Evolutionary conservation across 2,888 invertebrate genomes (phyloP).

Genomic region (Melinaea menophilus): DNA sequence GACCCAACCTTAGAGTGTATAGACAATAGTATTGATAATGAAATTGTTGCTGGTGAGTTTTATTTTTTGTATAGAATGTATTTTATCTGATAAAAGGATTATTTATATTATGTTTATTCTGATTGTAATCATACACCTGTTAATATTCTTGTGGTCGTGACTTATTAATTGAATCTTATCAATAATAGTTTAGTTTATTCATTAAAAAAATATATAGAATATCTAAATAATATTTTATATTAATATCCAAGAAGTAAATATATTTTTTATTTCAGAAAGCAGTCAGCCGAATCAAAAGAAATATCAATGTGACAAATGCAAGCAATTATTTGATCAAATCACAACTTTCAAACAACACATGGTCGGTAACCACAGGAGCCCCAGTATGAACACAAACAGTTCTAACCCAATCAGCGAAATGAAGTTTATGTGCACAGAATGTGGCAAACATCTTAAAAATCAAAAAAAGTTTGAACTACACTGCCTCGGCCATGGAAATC

Average conservation of each 20-base stretch:
- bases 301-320: constrained; percentile 68
- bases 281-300: constrained; percentile 45
- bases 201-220: background rate
- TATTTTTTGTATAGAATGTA: background rate
- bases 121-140: background rate
- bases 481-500: constrained; percentile 64
- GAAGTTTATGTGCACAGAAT: constrained; percentile 55
- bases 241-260: background rate
- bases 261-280: constrained; percentile 13
- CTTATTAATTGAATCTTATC: too few species aligned
- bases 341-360: constrained; percentile 58
- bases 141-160: background rate
- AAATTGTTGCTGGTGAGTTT: constrained; percentile 50
- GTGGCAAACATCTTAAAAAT: constrained; percentile 59
- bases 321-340: constrained; percentile 60
- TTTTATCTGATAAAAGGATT: background rate
- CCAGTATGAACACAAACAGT: constrained; percentile 22
- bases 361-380: constrained; percentile 44
- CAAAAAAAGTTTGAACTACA: constrained; percentile 61
- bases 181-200: too few species aligned
- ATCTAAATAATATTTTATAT: background rate
- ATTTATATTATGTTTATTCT: background rate
- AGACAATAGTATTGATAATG: constrained; percentile 39
- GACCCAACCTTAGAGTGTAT: constrained; percentile 54
- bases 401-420: constrained; percentile 33